These are phyloP conservation scores for Drosophila erecta DNA, from an alignment of 1,140 invertebrate species.

Conservation along the genomic window DNA sequence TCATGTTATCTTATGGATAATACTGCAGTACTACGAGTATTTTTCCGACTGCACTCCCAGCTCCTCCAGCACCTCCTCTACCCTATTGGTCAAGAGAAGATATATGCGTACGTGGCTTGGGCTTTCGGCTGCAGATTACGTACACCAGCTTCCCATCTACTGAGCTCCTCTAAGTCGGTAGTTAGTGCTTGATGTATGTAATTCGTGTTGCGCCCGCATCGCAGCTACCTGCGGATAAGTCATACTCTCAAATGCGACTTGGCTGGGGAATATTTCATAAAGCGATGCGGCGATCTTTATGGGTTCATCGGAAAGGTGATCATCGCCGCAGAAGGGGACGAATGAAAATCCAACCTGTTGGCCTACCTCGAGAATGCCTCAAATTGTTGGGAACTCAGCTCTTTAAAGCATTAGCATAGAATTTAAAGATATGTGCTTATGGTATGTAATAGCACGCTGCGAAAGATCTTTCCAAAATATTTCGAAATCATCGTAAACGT, in stretches of 20 bases:
- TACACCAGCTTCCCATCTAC: slow-evolving; percentile 40
- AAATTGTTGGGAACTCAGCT: slow-evolving; percentile 30
- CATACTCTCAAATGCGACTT: slow-evolving; percentile 7
- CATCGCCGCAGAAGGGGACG: slow-evolving; percentile 46
- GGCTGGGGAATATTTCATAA: slow-evolving; percentile 70
- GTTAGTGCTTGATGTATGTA: slow-evolving; percentile 82
- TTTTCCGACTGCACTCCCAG: slow-evolving; percentile 6
- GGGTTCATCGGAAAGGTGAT: slow-evolving; percentile 79
- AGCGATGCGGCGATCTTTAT: slow-evolving; percentile 77
- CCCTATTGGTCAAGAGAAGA: slow-evolving; percentile 63
- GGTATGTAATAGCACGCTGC: too few relatives aligned
- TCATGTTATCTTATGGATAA: too few relatives aligned
- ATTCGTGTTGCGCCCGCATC: slow-evolving; percentile 80
- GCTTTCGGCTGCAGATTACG: slow-evolving; percentile 75
- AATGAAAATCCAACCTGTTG: slow-evolving; percentile 69
- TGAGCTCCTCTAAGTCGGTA: slow-evolving; percentile 66
- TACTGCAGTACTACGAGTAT: background rate
- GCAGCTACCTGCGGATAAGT: slow-evolving; percentile 66
- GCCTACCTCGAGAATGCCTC: slow-evolving; percentile 51
- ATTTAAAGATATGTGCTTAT: background rate
- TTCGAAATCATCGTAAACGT: too few relatives aligned
- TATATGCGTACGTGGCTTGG: slow-evolving; percentile 71
- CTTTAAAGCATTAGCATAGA: slow-evolving; percentile 21
- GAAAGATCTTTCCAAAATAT: background rate
- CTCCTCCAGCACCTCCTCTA: slow-evolving; percentile 3